These are phyloP conservation scores for Mus pahari DNA, from an alignment of 2,113 vertebrate genomes.

Conservation along the genomic window DNA sequence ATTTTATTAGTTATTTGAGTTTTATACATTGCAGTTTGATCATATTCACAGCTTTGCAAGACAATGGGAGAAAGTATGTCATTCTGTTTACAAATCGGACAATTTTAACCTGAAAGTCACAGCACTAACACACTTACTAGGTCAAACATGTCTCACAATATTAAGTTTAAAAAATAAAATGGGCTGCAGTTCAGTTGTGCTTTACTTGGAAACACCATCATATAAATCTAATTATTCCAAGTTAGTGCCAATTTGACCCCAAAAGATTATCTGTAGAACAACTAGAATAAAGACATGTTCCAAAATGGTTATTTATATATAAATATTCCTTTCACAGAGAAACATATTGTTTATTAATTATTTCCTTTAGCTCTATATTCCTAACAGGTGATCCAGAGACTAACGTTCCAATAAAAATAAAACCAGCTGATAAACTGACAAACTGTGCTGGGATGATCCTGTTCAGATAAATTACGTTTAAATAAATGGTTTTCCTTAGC, in stretches of 20 bases:
- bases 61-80: not conserved
- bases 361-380: constrained; percentile 26
- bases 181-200: not conserved
- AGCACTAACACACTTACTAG: not conserved
- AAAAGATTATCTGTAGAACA: constrained; percentile 35
- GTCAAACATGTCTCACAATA: not conserved
- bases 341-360: constrained; percentile 52
- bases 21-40: not conserved
- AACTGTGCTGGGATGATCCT: constrained; percentile 84
- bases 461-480: constrained; percentile 87
- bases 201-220: not conserved
- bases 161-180: constrained; percentile 45
- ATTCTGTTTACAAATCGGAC: constrained; percentile 16
- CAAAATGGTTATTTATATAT: constrained; percentile 17
- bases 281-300: not conserved
- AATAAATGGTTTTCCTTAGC: constrained; percentile 86
- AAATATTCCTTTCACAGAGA: constrained; percentile 26
- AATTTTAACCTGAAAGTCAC: constrained; percentile 44
- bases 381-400: not conserved
- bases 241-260: constrained; percentile 15
- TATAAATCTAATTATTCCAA: constrained; percentile 36
- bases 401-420: constrained; percentile 69
- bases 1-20: not conserved
- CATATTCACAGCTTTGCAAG: not conserved
- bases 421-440: constrained; percentile 84